A percentile compares a stretch with the other conserved stretches of the same genome.
These are phyloP conservation scores for Pelusios castaneus DNA, from an alignment of 2,113 vertebrate species.

Conservation along the genomic window DNA sequence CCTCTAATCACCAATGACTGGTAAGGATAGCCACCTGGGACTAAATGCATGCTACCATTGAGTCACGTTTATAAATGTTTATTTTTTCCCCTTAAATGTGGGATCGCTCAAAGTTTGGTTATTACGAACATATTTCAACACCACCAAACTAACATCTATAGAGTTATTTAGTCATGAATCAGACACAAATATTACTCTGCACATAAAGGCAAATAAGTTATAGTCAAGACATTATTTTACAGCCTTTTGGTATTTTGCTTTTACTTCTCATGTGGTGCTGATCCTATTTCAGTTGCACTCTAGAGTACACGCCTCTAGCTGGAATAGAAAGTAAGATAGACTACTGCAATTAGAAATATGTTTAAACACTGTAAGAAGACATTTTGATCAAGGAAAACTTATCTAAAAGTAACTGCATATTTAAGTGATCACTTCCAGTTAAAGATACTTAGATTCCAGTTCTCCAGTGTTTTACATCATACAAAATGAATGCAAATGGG, in stretches of 20 bases:
- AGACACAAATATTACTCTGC: background rate
- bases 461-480: background rate
- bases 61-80: constrained; percentile 32
- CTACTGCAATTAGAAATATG: background rate
- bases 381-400: background rate
- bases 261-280: background rate
- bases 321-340: background rate
- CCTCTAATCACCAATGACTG: constrained; percentile 31
- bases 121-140: background rate
- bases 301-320: background rate
- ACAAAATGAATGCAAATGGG: background rate
- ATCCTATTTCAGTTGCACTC: background rate
- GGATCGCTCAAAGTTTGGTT: background rate
- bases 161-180: background rate
- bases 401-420: background rate
- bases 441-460: background rate
- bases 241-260: background rate
- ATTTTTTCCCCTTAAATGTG: background rate
- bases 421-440: background rate
- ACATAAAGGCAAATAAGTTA: background rate
- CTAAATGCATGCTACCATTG: background rate
- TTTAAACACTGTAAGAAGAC: background rate
- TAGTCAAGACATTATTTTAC: background rate
- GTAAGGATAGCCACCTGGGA: background rate
- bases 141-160: background rate